Evolutionary conservation across 2,797 vertebrate genomes (phyloP).

Genomic region (Danio kyathit): DNA sequence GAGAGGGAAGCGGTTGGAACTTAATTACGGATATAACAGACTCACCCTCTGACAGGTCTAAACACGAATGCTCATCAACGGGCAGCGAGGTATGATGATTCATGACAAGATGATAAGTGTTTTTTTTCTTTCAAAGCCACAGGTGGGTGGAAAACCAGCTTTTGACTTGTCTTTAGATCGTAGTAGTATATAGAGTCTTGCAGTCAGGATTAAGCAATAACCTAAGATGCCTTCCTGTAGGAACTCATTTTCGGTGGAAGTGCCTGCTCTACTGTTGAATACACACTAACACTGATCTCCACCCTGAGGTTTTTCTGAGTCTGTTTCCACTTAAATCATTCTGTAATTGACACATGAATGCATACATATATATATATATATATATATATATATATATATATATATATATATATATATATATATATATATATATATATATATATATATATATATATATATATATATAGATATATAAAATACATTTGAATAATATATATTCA

Average conservation of each 20-base stretch:
- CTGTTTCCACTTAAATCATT: constrained; percentile 8
- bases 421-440: too few species aligned
- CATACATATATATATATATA: too few species aligned
- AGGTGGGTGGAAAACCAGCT: constrained; percentile 16
- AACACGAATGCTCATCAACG: constrained; percentile 21
- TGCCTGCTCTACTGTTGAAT: neutral
- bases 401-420: too few species aligned
- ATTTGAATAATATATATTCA: too few species aligned
- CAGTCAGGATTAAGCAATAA: neutral
- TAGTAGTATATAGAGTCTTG: neutral
- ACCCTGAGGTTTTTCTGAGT: neutral
- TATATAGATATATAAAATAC: too few species aligned
- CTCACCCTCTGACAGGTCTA: constrained; percentile 42
- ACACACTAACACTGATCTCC: neutral
- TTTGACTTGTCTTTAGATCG: constrained; percentile 3
- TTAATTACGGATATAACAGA: constrained; percentile 58
- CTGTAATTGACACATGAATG: neutral
- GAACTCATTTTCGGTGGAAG: neutral
- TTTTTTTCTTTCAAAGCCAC: constrained; percentile 16
- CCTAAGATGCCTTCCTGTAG: neutral
- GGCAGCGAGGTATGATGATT: constrained; percentile 50
- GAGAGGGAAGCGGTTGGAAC: constrained; percentile 27
- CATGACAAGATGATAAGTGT: constrained; percentile 9
- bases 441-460: too few species aligned
- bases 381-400: too few species aligned